phyloP scores from a whole-genome alignment of 2,113 vertebrate species.

The Pseudopodoces humilis region DNA sequence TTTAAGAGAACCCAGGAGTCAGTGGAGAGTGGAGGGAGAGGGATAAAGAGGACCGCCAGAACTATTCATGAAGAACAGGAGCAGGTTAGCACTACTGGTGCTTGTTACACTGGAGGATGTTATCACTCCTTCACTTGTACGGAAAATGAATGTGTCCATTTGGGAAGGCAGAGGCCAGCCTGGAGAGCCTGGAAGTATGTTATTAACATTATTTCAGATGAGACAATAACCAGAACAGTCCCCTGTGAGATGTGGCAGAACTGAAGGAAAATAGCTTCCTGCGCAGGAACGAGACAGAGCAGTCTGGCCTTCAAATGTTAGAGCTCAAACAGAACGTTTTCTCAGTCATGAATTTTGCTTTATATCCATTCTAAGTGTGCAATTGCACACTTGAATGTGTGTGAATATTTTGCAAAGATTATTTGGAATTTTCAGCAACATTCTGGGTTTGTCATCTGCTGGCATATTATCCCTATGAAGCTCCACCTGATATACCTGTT shows the following conservation, averaged over 20 bases:
- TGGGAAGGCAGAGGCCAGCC: not conserved
- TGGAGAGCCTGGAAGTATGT: not conserved
- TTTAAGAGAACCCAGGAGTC: not conserved
- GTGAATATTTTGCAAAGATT: not conserved
- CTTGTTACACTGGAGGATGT: not conserved
- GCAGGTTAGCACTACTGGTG: not conserved
- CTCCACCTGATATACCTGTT: not conserved
- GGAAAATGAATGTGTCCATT: not conserved
- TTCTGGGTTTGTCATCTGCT: not conserved
- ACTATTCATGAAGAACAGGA: not conserved
- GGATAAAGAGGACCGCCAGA: not conserved
- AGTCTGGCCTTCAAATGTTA: not conserved
- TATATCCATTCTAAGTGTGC: not conserved
- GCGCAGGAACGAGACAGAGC: not conserved
- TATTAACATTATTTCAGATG: not conserved
- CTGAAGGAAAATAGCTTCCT: not conserved
- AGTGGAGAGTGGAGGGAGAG: not conserved
- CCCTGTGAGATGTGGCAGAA: not conserved
- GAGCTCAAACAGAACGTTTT: not conserved
- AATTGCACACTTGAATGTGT: too few species aligned
- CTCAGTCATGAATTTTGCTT: not conserved
- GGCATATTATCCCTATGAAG: not conserved
- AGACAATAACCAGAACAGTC: not conserved
- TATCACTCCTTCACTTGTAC: not conserved
- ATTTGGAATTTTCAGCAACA: not conserved